Evolutionary conservation across 2,888 invertebrate species (phyloP).

Genomic region (Nycteola revayana): DNA sequence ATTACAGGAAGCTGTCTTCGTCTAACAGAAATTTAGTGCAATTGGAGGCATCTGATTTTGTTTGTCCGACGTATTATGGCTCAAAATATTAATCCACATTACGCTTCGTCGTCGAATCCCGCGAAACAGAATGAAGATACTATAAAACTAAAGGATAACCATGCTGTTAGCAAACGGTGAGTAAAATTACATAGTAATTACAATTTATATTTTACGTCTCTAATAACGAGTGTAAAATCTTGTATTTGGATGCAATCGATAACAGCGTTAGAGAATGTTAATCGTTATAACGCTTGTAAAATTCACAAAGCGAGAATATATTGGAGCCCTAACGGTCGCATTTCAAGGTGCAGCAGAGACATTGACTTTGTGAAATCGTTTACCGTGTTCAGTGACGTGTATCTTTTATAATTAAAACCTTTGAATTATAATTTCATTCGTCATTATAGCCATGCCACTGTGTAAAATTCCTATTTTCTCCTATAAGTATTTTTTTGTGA

Average conservation of each 20-base stretch:
- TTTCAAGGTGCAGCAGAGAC: slow-evolving; percentile 4
- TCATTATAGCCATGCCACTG: background rate
- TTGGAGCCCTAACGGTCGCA: slow-evolving; percentile 18
- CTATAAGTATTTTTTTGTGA: no score
- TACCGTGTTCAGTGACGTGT: slow-evolving; percentile 24
- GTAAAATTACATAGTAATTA: slow-evolving; percentile 35
- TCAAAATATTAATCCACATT: slow-evolving; percentile 93
- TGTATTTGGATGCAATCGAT: background rate
- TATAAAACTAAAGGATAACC: slow-evolving; percentile 89
- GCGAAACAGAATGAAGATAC: slow-evolving; percentile 91
- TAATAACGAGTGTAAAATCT: no score
- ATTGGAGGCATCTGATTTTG: slow-evolving; percentile 51
- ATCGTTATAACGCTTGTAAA: no score
- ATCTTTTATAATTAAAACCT: slow-evolving; percentile 13
- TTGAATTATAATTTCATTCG: slow-evolving; percentile 4
- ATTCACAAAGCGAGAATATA: no score
- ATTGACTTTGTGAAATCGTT: slow-evolving; percentile 12
- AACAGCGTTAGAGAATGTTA: background rate
- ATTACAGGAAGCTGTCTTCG: slow-evolving; percentile 69
- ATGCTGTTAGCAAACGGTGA: slow-evolving; percentile 95
- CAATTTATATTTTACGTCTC: slow-evolving; percentile 5
- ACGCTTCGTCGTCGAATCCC: slow-evolving; percentile 86
- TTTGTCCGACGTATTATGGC: slow-evolving; percentile 83
- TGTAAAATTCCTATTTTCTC: background rate
- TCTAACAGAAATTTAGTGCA: slow-evolving; percentile 68